Evolutionary conservation across 2,797 vertebrate species (phyloP).

Genomic region (Etheostoma nigrum): DNA sequence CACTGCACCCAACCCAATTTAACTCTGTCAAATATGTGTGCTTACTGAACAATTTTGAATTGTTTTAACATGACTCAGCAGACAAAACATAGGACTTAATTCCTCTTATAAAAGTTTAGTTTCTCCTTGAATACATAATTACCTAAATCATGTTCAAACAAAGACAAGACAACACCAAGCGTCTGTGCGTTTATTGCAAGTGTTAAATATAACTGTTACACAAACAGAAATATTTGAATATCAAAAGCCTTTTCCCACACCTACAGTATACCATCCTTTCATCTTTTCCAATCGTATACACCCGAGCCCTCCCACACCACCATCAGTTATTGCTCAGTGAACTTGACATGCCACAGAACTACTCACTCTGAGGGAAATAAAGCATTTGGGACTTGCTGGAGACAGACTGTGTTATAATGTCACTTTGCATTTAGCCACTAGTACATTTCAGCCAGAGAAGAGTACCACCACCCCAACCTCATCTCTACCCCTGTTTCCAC

Average conservation of each 20-base stretch:
- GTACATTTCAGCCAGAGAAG: constrained; percentile 26
- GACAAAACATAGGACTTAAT: not conserved
- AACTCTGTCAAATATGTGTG: too few species aligned
- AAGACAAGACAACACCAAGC: not conserved
- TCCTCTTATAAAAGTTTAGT: too few species aligned
- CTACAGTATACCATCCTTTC: constrained; percentile 12
- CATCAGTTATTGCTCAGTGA: constrained; percentile 52
- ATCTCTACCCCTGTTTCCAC: constrained; percentile 31
- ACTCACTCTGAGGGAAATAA: constrained; percentile 48
- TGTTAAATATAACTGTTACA: not conserved
- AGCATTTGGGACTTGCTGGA: constrained; percentile 45
- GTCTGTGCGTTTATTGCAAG: not conserved
- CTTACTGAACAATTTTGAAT: too few species aligned
- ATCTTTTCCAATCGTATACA: constrained; percentile 26
- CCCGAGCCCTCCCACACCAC: constrained; percentile 27
- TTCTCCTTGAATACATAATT: too few species aligned
- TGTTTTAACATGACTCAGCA: too few species aligned
- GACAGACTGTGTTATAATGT: constrained; percentile 27
- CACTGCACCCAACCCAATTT: not conserved
- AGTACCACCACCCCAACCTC: constrained; percentile 4
- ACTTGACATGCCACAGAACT: constrained; percentile 42
- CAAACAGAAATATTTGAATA: not conserved
- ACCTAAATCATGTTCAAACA: not conserved
- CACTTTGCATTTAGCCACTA: constrained; percentile 46
- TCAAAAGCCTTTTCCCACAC: constrained; percentile 13